These are phyloP conservation scores for Xanthia togata DNA, from an alignment of 2,888 invertebrate genomes.

Conservation along the genomic window DNA sequence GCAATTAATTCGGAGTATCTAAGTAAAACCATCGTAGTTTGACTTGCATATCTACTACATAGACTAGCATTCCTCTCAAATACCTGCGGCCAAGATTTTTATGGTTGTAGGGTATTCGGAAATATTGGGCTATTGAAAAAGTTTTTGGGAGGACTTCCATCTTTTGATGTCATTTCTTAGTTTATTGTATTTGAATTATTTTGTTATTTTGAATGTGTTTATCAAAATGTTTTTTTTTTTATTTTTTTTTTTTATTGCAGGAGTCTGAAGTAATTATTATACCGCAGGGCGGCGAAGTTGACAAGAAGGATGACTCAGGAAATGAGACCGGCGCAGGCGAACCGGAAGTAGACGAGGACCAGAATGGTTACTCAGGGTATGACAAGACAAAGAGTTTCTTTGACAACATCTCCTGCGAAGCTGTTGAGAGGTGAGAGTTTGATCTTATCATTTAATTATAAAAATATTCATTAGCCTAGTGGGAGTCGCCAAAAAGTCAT, in stretches of 20 bases:
- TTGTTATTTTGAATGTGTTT: constrained; percentile 27
- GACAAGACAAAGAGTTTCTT: constrained; percentile 99
- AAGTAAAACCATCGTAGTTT: background rate
- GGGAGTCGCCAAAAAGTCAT: background rate
- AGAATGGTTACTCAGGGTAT: constrained; percentile 93
- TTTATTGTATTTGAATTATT: constrained; percentile 17
- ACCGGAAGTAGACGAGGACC: constrained; percentile 94
- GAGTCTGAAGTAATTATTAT: constrained; percentile 69
- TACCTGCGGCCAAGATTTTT: constrained; percentile 10
- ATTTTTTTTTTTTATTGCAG: constrained; percentile 54
- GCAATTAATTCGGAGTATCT: constrained; percentile 11
- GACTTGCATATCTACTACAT: background rate
- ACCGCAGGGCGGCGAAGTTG: constrained; percentile 91
- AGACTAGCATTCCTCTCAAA: no score
- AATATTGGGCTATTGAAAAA: constrained; percentile 7
- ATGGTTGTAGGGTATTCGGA: background rate
- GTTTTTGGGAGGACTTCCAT: background rate
- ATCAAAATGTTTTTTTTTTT: constrained; percentile 34
- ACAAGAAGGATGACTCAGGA: constrained; percentile 97
- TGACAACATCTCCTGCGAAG: constrained; percentile 99
- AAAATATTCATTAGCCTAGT: background rate
- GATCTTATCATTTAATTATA: background rate
- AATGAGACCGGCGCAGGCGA: constrained; percentile 97
- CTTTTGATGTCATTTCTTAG: constrained; percentile 6
- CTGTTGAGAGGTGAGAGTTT: constrained; percentile 94